phyloP scores from a whole-genome alignment of 1,140 invertebrate genomes.

The Bathynomus jamesi region DNA sequence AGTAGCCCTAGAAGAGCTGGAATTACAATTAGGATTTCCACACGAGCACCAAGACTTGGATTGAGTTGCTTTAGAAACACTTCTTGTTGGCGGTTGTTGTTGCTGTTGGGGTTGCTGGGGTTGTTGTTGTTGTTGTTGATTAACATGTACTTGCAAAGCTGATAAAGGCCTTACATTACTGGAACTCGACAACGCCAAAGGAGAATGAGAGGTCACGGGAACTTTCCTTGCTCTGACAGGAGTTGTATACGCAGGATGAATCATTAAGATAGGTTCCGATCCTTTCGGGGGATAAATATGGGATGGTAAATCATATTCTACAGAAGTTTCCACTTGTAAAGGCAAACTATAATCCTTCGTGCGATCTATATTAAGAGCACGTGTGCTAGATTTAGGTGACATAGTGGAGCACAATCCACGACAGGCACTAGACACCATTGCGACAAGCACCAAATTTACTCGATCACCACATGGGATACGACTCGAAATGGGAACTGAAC shows the following conservation, averaged over 20 bases:
- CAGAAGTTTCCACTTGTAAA: constrained; percentile 35
- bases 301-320: constrained; percentile 35
- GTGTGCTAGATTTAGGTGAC: neutral
- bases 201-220: constrained; percentile 5
- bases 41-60: neutral
- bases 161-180: neutral
- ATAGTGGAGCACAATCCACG: neutral
- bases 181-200: constrained; percentile 7
- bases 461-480: neutral
- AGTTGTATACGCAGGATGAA: constrained; percentile 30
- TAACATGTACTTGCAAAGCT: neutral
- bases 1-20: neutral
- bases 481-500: neutral
- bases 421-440: neutral
- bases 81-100: neutral
- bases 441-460: neutral
- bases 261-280: constrained; percentile 34
- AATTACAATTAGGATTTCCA: neutral
- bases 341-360: constrained; percentile 25
- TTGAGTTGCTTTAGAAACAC: neutral
- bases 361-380: neutral
- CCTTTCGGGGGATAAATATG: constrained; percentile 36
- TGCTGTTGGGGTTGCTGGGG: neutral
- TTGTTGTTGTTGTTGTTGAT: neutral
- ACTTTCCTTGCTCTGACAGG: constrained; percentile 22